Evolutionary conservation across 2,797 vertebrate species (phyloP), one percentile per base, ranked within the genome.

Genomic region (Forpus xanthops): DNA sequence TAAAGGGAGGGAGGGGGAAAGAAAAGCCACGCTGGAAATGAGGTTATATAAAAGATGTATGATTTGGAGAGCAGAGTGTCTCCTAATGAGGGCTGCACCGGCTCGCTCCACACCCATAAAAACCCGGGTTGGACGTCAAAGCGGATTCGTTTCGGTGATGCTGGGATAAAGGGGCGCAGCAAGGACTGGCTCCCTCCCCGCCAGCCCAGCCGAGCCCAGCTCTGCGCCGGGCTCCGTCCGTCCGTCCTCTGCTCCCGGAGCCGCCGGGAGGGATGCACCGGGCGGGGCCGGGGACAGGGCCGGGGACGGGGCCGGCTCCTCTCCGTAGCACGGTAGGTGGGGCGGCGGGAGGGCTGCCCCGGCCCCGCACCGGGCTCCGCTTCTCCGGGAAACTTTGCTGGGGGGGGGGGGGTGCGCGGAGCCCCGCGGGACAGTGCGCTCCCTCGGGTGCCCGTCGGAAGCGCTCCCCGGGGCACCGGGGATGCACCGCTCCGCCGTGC

Each of bases 41-140:
- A 96, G 97, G 97, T 97, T 98, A 97, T 97, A 98, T 98, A 98
- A 98, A 97, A 98, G 98, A 97, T 97, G 97, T 96, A 96, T 96
- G 97, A 93, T 97, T 96, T 56, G 94, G 96, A 96, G 94, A 97
- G 90, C 96, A 35, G 96, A 91, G 82, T 93, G 94, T 95, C 97
- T 98, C 94, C 95, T 97, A 98, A 98, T 96, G 96, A 98, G 97
- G 97, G 96, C 97, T 98, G 97, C 96, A 96, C 93, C 96, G 95
- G 96, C 95, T 97, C 96, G 82, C 96, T 97, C 97, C 98, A 96
- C 98, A 98, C 98, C 97, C 98, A 97, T 96, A 96, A 97, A 97
- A 97, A 95, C 97, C 91, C 97, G 81, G 97, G 93, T 97, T 98
- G 98, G 97, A 98, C 98, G 98, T 97, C 97, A 97, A 97, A 92